Evolutionary conservation across 2,113 vertebrate species (phyloP).

Genomic region (Hippocampus zosterae): DNA sequence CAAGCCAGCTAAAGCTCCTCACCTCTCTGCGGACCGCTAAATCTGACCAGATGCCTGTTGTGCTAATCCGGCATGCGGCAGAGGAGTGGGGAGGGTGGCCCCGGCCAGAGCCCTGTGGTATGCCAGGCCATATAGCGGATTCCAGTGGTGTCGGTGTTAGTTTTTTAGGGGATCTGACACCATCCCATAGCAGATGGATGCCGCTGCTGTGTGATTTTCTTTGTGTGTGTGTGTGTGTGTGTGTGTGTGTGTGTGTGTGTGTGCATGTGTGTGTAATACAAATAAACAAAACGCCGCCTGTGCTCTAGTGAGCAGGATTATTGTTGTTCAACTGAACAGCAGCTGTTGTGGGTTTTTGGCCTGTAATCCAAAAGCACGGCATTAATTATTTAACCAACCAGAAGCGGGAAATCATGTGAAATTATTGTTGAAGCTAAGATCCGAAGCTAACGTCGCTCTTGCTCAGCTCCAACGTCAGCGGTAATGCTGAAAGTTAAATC

Average conservation of each 20-base stretch:
- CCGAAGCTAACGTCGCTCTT: background rate
- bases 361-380: background rate
- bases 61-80: constrained; percentile 41
- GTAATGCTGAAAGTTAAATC: background rate
- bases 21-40: constrained; percentile 19
- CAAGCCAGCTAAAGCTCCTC: background rate
- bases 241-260: background rate
- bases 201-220: background rate
- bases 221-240: background rate
- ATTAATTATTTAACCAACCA: background rate
- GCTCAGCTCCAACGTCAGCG: background rate
- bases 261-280: background rate
- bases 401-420: background rate
- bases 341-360: constrained; percentile 12
- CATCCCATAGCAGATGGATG: background rate
- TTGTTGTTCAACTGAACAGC: constrained; percentile 20
- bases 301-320: constrained; percentile 12
- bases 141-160: background rate
- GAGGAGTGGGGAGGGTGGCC: constrained; percentile 1
- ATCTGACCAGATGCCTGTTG: constrained; percentile 49
- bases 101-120: constrained; percentile 31
- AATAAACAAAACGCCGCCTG: constrained; percentile 25
- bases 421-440: background rate
- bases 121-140: constrained; percentile 21
- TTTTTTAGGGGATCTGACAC: background rate